Evolutionary conservation across 2,888 invertebrate genomes (phyloP), one percentile per base, ranked within the genome.

Genomic region (Catocala sponsa): DNA sequence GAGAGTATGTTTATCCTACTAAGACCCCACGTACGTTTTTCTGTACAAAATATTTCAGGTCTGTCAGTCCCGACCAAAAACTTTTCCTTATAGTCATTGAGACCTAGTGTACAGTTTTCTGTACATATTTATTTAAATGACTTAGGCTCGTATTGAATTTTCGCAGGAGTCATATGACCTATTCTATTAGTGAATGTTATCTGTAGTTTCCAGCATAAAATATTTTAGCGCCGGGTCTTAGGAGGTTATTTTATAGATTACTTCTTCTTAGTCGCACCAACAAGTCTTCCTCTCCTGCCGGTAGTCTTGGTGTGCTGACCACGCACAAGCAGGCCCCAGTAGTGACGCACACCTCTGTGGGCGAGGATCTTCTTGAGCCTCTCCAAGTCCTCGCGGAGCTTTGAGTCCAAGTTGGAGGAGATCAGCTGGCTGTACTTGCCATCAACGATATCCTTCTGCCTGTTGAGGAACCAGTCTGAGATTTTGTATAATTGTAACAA

Each of bases 251-350:
- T 85, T 83, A 85, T 78, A 89, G 83, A 95, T 97, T 98, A 98
- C 97, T 99, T 99, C n/a, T n/a, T n/a, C 97, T 99, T 99, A 88
- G 99, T 99, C 85, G 99, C 99, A 98, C 99, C 99, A 85, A 99
- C 99, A 95, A 99, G 99, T 94, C 99, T 97, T 95, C 99, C 99
- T 95, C 99, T 97, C 91, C 99, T 97, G 86, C 99, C 99, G 79
- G 99, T 99, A 48, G 99, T 99, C 96, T 99, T 99, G 63, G 99
- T 99, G 91, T 99, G 99, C 94, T 99, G 99, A 95, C 99, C 99
- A 91, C 99, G 97, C 61, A 99, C 99, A 95, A 99, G 97, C 81
- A 99, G 97, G 86, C 99, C 99, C 99, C 99, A 99, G 95, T 98
- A 99, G 90, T 99, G 99, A 94, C 99, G 97, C 94, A 99, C 97